Evolutionary conservation across 1,140 invertebrate genomes (phyloP).

Genomic region (Dreissena rostriformis): DNA sequence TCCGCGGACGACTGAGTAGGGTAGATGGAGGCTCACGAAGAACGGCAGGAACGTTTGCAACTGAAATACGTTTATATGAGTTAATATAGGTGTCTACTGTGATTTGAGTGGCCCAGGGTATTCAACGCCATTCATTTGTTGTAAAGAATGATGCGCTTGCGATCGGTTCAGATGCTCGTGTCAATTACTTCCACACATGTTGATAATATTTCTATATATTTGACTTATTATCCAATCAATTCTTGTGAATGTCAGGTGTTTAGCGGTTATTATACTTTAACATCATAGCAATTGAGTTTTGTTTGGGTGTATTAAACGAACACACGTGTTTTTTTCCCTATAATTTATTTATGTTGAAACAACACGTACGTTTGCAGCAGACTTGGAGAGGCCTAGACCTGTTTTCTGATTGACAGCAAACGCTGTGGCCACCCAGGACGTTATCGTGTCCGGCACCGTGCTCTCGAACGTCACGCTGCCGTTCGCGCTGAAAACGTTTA

Average conservation of each 20-base stretch:
- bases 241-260: too few species aligned
- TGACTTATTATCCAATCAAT: too few species aligned
- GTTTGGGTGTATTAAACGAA: too few species aligned
- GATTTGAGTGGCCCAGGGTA: not conserved
- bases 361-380: conserved; percentile 69
- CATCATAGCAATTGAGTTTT: too few species aligned
- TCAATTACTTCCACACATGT: too few species aligned
- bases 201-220: too few species aligned
- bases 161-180: too few species aligned
- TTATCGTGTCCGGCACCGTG: conserved; percentile 92
- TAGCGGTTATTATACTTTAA: too few species aligned
- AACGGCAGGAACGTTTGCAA: conserved; percentile 93
- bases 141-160: too few species aligned
- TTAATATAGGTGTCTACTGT: not conserved
- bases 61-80: conserved; percentile 76
- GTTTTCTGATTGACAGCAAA: conserved; percentile 93
- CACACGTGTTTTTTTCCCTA: too few species aligned
- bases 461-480: conserved; percentile 41
- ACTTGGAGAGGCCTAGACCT: conserved; percentile 91
- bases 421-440: conserved; percentile 95
- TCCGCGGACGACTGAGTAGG: conserved; percentile 93
- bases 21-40: conserved; percentile 92
- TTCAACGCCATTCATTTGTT: too few species aligned
- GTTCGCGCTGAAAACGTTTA: conserved; percentile 24
- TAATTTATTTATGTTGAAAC: too few species aligned